Evolutionary conservation across 2,113 vertebrate species (phyloP), one percentile per base, ranked within the genome.

Genomic region (Psephotus haematonotus): DNA sequence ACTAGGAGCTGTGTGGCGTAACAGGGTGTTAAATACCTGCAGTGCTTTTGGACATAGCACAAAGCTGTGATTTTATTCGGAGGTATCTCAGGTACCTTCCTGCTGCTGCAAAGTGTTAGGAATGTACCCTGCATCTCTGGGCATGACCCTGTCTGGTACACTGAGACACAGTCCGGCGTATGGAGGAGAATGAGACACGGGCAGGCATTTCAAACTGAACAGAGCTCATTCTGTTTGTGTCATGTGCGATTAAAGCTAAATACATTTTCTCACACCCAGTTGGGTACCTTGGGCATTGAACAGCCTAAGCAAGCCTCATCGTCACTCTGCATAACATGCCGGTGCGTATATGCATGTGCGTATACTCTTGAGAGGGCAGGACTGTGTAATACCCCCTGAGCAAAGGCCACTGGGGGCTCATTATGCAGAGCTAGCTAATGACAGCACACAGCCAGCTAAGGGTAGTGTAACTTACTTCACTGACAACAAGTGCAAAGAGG

Each of bases 111-210:
- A 23, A 59, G 50, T 16, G 15, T 63, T 25, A 44, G 27, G 46
- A 57, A 19, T 41, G 50, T 35, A 4, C 35, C 50, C 27, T 35
- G 59, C 15, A 10, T 50, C 57, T 43, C 78, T 37, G 44, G 49
- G 11, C 52, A 6, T 9, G 49, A 15, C 41, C 67, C 0, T 7
- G 0, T 3, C 0, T 17, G 59, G 11, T n/a, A 25, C 41, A 2
- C 31, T 4, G 53, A 23, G 60, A 19, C 17, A 13, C 22, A 18
- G 17, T 11, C 25, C 14, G 3, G 24, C 1, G 25, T 33, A 6
- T 10, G 47, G 89, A 63, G 25, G 8, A 62, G 81, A 15, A 39
- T 50, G 55, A 90, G 63, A 47, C 52, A 25, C 53, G 19, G 28
- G 41, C 63, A 63, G 44, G 62, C 33, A 7, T 16, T 37, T 23